Conservation (phyloP, 2,113 vertebrate species). For the Nannobrachium achirus region DNA sequence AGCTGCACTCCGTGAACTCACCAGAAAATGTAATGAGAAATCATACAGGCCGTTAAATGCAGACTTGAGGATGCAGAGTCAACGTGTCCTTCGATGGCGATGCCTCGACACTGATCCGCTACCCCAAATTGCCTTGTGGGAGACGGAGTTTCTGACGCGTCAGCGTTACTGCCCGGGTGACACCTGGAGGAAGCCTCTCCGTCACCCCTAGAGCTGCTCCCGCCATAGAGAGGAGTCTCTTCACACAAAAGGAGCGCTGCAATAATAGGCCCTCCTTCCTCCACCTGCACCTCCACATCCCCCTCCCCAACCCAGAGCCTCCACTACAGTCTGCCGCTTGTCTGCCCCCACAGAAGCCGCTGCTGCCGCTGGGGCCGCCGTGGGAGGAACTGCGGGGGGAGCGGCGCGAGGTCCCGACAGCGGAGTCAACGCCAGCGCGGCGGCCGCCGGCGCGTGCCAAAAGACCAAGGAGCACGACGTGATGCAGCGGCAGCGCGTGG, state of each 20-base stretch:
- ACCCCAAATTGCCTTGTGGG: conserved; percentile 40
- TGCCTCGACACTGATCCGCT: conserved; percentile 29
- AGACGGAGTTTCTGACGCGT: conserved; percentile 45
- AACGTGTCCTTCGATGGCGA: conserved; percentile 6
- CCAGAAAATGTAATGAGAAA: conserved; percentile 28
- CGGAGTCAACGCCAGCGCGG: conserved; percentile 25
- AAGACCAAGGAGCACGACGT: conserved; percentile 86
- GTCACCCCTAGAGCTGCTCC: no score
- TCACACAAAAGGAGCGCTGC: conserved; percentile 47
- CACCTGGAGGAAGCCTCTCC: conserved; percentile 35
- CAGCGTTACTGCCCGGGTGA: conserved; percentile 34
- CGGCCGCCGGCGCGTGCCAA: conserved; percentile 68
- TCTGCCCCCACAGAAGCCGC: conserved; percentile 82
- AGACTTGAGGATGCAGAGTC: conserved; percentile 10
- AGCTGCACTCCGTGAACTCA: conserved; percentile 46
- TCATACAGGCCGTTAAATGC: conserved; percentile 21
- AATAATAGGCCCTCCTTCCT: conserved; percentile 26
- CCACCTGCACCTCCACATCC: conserved; percentile 24
- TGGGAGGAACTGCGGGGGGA: conserved; percentile 51
- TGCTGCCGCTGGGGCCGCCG: conserved; percentile 68
- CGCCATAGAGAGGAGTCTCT: conserved; percentile 37
- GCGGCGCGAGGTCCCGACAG: background rate
- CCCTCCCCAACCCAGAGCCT: conserved; percentile 72
- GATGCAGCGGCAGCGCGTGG: conserved; percentile 83
- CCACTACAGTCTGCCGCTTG: conserved; percentile 86